phyloP scores from a whole-genome alignment of 2,113 vertebrate genomes.

The Nipponia nippon region DNA sequence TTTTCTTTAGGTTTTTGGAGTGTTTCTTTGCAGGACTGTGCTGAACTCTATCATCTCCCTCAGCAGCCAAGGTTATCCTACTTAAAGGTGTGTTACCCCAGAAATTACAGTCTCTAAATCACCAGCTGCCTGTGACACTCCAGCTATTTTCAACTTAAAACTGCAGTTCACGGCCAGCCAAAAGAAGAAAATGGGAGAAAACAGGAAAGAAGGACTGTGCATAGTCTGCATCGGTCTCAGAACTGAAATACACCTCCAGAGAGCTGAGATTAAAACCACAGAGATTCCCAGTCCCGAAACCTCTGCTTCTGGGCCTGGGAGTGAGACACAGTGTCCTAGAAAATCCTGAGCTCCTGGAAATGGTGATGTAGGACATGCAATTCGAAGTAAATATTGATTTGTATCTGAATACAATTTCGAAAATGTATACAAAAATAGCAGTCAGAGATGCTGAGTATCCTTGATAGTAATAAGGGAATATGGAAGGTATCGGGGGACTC shows the following conservation, averaged over 20 bases:
- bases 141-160: neutral
- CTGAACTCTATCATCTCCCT: neutral
- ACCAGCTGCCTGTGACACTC: neutral
- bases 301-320: neutral
- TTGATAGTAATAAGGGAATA: neutral
- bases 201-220: neutral
- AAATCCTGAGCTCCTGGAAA: neutral
- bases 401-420: neutral
- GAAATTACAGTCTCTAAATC: neutral
- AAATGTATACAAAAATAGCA: neutral
- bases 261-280: neutral
- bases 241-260: neutral
- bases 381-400: neutral
- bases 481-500: neutral
- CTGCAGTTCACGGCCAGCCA: neutral
- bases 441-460: neutral
- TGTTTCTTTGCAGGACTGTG: neutral
- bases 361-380: fast-evolving
- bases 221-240: neutral
- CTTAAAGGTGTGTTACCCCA: too few relatives aligned
- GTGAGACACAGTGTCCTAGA: neutral
- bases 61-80: neutral
- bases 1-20: neutral
- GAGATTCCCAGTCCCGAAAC: neutral
- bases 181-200: neutral